These are phyloP conservation scores for Tragulus kanchil DNA, from an alignment of 2,113 vertebrate genomes.

Conservation along the genomic window DNA sequence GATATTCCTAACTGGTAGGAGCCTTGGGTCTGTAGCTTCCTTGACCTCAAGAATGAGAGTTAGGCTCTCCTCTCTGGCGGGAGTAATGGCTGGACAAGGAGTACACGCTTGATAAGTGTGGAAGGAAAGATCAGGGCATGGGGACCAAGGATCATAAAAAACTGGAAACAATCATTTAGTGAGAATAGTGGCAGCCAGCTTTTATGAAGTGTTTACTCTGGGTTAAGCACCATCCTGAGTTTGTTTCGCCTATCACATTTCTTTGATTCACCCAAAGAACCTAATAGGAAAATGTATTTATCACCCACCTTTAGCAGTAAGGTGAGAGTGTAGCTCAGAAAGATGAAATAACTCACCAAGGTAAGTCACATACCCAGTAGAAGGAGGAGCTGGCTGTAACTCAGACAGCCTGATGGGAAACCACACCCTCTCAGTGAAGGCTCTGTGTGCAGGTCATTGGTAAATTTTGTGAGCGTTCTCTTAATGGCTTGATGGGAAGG, in stretches of 20 bases:
- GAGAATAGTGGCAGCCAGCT: not conserved
- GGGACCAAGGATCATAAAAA: not conserved
- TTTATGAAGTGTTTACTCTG: not conserved
- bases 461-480: not conserved
- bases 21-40: not conserved
- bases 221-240: not conserved
- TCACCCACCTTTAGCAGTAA: not conserved
- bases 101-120: not conserved
- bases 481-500: not conserved
- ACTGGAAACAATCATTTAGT: constrained; percentile 17
- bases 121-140: not conserved
- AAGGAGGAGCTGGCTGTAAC: not conserved
- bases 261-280: not conserved
- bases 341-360: not conserved
- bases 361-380: not conserved
- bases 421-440: not conserved
- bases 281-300: not conserved
- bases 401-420: not conserved
- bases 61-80: not conserved
- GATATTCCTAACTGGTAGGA: not conserved
- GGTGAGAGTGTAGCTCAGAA: not conserved
- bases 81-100: not conserved
- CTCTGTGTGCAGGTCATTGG: not conserved
- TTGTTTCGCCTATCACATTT: not conserved
- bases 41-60: not conserved